phyloP scores from a whole-genome alignment of 2,888 invertebrate species.

The Coelinius sp. region DNA sequence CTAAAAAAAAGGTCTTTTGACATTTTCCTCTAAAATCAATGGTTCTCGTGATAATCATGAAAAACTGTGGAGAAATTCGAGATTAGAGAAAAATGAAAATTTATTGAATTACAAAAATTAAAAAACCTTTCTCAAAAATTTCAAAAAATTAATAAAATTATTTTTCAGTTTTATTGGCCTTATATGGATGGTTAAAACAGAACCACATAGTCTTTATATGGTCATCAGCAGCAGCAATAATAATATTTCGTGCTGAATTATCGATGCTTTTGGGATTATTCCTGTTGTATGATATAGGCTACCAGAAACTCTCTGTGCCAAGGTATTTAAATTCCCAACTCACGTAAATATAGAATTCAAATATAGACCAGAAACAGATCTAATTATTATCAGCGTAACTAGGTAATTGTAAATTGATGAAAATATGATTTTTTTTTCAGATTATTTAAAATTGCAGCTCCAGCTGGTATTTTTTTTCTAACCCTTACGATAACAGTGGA shows the following conservation, averaged over 20 bases:
- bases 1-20: no score
- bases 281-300: constrained; percentile 84
- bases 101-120: no score
- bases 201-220: constrained; percentile 83
- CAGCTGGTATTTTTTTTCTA: constrained; percentile 80
- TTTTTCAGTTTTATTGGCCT: constrained; percentile 85
- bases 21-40: no score
- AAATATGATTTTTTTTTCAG: constrained; percentile 71
- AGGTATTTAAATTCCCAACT: constrained; percentile 72
- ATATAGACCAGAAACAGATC: background rate
- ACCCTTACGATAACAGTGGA: constrained; percentile 85
- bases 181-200: constrained; percentile 87
- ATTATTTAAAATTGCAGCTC: constrained; percentile 80
- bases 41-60: background rate
- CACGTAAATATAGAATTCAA: constrained; percentile 24
- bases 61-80: no score
- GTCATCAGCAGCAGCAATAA: constrained; percentile 87
- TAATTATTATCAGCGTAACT: constrained; percentile 11
- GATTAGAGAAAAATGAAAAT: no score
- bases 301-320: constrained; percentile 78
- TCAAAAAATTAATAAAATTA: constrained; percentile 29
- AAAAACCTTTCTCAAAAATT: background rate
- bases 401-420: background rate
- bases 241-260: constrained; percentile 93
- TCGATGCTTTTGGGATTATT: constrained; percentile 89